Conservation (phyloP, 2,113 vertebrate species). For the Merops nubicus region DNA sequence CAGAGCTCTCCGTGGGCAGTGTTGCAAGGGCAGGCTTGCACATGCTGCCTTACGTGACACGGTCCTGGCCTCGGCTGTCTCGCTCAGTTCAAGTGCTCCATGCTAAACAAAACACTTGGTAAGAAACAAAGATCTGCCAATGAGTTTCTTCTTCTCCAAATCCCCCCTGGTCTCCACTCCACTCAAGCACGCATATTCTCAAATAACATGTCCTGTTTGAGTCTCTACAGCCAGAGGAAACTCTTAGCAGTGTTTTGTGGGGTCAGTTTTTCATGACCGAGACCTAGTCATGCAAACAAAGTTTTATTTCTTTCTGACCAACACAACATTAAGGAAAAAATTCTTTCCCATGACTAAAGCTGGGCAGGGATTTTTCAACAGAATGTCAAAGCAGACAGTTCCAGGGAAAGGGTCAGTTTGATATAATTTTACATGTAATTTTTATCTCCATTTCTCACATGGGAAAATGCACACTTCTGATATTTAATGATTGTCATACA, state of each 20-base stretch:
- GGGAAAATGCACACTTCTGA: not conserved
- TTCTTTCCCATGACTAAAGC: conserved; percentile 54
- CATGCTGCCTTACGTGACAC: accelerated
- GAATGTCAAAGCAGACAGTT: not conserved
- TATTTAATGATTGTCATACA: not conserved
- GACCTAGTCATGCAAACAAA: conserved; percentile 64
- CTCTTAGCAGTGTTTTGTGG: not conserved
- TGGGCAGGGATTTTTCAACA: not conserved
- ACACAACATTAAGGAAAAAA: conserved; percentile 53
- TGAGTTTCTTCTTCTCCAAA: not conserved
- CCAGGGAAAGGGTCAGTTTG: not conserved
- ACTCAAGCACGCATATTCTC: not conserved
- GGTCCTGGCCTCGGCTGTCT: accelerated
- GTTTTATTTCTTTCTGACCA: conserved; percentile 54
- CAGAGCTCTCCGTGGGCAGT: not conserved
- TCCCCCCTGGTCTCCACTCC: not conserved
- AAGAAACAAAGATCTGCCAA: not conserved
- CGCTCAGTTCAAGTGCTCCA: not conserved
- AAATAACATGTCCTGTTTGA: not conserved
- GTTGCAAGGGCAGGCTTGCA: not conserved
- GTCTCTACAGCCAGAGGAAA: not conserved
- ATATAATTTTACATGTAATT: not conserved
- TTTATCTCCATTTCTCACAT: not conserved
- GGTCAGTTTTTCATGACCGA: conserved; percentile 63
- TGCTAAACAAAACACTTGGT: not conserved